phyloP scores from a whole-genome alignment of 2,888 invertebrate species.

The Tortrix viridana region DNA sequence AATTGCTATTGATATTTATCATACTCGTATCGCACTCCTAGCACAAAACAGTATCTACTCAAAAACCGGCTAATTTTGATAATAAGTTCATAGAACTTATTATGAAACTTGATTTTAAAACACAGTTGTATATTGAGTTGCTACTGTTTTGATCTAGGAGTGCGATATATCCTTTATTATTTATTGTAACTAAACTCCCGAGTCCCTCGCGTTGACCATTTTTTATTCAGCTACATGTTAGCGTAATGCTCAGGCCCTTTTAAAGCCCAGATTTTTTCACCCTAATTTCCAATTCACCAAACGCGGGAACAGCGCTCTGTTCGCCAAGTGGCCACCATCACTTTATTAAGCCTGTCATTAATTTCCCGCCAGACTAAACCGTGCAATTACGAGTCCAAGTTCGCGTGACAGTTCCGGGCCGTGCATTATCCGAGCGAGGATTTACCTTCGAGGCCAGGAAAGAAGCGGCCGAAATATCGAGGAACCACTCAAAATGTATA shows the following conservation, averaged over 20 bases:
- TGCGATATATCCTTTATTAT: too few relatives aligned
- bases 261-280: neutral
- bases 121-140: too few relatives aligned
- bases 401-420: constrained; percentile 27
- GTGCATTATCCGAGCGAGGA: constrained; percentile 26
- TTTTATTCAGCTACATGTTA: too few relatives aligned
- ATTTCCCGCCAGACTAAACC: constrained; percentile 33
- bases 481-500: neutral
- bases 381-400: constrained; percentile 29
- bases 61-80: too few relatives aligned
- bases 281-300: constrained; percentile 19
- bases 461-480: neutral
- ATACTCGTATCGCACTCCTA: too few relatives aligned
- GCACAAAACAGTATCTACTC: too few relatives aligned
- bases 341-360: constrained; percentile 29
- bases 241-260: neutral
- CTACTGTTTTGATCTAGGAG: too few relatives aligned
- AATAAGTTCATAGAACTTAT: too few relatives aligned
- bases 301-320: constrained; percentile 6
- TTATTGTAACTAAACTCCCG: too few relatives aligned
- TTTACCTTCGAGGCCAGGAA: constrained; percentile 23
- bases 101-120: too few relatives aligned
- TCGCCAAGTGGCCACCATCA: constrained; percentile 11
- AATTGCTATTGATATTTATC: too few relatives aligned
- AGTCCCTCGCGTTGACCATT: too few relatives aligned